phyloP scores from a whole-genome alignment of 2,888 invertebrate species.

The Flexamia atlantica region DNA sequence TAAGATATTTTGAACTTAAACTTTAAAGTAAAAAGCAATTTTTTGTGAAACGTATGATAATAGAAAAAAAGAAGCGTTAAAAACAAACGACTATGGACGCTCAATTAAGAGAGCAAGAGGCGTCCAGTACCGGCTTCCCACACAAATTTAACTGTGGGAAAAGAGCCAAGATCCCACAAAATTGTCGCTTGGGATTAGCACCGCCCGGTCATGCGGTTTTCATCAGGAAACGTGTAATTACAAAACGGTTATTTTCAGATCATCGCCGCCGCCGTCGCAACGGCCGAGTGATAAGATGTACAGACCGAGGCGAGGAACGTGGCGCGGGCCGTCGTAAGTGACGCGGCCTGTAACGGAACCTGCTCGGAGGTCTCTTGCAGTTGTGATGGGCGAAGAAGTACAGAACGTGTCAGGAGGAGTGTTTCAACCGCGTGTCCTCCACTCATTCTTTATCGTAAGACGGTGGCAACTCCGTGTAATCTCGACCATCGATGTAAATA shows the following conservation, averaged over 20 bases:
- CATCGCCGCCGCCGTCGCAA: not conserved
- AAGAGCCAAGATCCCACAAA: slow-evolving; percentile 18
- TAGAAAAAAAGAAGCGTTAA: not conserved
- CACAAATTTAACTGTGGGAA: slow-evolving; percentile 43
- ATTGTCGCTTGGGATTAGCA: slow-evolving; percentile 15
- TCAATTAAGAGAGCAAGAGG: not conserved
- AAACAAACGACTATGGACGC: not conserved
- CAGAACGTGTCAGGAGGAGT: no score
- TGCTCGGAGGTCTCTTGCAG: no score
- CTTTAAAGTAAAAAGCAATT: no score
- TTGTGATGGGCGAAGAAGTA: no score
- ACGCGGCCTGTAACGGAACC: no score
- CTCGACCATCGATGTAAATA: no score
- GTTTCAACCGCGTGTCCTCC: no score
- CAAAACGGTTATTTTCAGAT: slow-evolving; percentile 29
- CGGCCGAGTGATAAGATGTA: no score
- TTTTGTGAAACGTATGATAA: not conserved
- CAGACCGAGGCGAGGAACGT: not conserved
- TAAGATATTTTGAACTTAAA: no score
- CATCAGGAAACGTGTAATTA: not conserved
- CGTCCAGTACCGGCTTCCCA: slow-evolving; percentile 4
- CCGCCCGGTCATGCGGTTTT: slow-evolving; percentile 3
- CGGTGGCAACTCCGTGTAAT: no score
- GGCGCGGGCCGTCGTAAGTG: no score
- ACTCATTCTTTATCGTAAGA: no score